Conservation (phyloP, 2,888 invertebrate genomes). For the Thymelicus sylvestris region DNA sequence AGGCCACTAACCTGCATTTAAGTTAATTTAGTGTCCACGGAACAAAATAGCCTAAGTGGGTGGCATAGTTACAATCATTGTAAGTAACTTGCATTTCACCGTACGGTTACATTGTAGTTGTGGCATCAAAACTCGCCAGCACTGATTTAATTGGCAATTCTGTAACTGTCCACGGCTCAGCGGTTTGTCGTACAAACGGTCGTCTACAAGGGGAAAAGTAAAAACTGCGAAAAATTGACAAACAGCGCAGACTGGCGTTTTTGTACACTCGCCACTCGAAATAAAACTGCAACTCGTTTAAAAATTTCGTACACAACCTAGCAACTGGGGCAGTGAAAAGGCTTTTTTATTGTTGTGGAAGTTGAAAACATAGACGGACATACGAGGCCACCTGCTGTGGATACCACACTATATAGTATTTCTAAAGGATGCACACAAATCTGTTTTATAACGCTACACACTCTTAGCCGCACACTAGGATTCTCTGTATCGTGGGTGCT, state of each 20-base stretch:
- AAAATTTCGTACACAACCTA: constrained; percentile 10
- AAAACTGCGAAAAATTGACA: constrained; percentile 6
- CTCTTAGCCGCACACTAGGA: too few relatives aligned
- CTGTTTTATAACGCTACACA: too few relatives aligned
- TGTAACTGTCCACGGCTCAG: neutral
- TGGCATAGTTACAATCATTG: too few relatives aligned
- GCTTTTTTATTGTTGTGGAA: constrained; percentile 6
- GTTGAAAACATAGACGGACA: neutral
- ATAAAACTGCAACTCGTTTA: constrained; percentile 13
- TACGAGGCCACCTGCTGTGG: neutral
- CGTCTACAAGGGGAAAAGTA: neutral
- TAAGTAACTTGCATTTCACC: too few relatives aligned
- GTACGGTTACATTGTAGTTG: too few relatives aligned
- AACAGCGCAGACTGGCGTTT: neutral
- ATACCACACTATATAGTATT: too few relatives aligned
- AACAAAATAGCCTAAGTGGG: too few relatives aligned
- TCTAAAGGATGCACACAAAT: too few relatives aligned
- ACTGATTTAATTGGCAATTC: neutral
- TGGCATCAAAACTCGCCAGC: too few relatives aligned
- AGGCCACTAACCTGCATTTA: too few relatives aligned
- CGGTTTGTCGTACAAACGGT: neutral
- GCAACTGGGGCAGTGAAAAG: constrained; percentile 6
- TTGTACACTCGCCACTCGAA: constrained; percentile 8
- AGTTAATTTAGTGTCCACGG: too few relatives aligned
- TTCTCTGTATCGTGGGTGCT: too few relatives aligned